Conservation (phyloP, 2,797 vertebrate species). For the Sebastes melanostomus region DNA sequence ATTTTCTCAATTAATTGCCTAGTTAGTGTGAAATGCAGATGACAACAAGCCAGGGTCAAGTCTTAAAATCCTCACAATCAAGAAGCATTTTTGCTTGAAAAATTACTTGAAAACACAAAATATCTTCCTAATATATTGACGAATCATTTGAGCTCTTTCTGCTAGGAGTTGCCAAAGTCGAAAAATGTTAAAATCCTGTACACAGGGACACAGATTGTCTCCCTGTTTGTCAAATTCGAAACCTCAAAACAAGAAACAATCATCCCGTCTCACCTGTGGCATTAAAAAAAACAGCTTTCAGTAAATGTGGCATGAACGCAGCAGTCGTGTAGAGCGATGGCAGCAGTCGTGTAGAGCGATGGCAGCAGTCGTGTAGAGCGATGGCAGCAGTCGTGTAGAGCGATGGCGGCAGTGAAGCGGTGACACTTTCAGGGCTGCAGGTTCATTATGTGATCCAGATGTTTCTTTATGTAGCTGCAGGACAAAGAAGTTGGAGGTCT, state of each 20-base stretch:
- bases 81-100: background rate
- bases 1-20: background rate
- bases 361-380: background rate
- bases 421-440: background rate
- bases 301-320: background rate
- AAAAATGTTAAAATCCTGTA: background rate
- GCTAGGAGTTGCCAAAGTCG: too few relatives aligned
- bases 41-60: background rate
- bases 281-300: background rate
- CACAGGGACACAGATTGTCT: background rate
- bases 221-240: background rate
- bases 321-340: background rate
- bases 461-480: background rate
- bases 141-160: background rate
- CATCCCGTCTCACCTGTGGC: background rate
- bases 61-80: background rate
- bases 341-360: background rate
- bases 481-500: background rate
- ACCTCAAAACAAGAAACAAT: background rate
- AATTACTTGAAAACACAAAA: background rate
- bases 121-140: background rate
- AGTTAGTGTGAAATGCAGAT: background rate
- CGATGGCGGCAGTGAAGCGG: background rate
- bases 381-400: slow-evolving; percentile 1
- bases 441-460: background rate